Evolutionary conservation across 2,797 vertebrate genomes (phyloP).

Genomic region (Phataginus tetradactyla): DNA sequence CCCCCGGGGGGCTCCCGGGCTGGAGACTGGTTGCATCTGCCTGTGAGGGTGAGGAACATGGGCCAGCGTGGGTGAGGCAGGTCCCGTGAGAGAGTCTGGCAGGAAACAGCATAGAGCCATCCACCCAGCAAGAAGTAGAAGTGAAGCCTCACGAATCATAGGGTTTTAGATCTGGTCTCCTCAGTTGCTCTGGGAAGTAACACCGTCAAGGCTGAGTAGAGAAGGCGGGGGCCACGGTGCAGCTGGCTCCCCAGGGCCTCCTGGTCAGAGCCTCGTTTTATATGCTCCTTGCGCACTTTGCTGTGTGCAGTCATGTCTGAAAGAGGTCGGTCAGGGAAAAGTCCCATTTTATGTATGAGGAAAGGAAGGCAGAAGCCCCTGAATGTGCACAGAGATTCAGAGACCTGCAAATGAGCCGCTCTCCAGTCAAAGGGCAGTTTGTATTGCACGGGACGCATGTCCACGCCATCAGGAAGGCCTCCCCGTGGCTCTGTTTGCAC

Average conservation of each 20-base stretch:
- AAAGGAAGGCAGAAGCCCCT: background rate
- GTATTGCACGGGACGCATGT: too few species aligned
- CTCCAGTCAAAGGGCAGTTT: too few species aligned
- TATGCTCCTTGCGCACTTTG: fast-evolving
- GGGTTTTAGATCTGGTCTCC: background rate
- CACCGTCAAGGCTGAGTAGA: too few species aligned
- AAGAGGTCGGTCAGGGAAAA: background rate
- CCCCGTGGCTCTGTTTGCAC: background rate
- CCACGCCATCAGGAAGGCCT: background rate
- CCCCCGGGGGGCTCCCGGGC: too few species aligned
- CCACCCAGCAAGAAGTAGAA: fast-evolving
- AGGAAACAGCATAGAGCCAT: fast-evolving
- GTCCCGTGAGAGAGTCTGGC: fast-evolving
- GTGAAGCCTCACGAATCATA: too few species aligned
- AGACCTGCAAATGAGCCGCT: background rate
- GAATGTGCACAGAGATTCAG: fast-evolving
- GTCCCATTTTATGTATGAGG: too few species aligned
- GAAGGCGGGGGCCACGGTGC: too few species aligned
- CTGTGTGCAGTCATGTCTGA: background rate
- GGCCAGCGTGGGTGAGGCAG: too few species aligned
- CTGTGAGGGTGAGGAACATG: too few species aligned
- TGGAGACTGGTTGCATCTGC: too few species aligned
- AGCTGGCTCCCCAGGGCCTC: too few species aligned
- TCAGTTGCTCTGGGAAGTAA: too few species aligned
- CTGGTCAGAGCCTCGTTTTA: fast-evolving